These are phyloP conservation scores for Frankliniella intonsa DNA, from an alignment of 2,888 invertebrate genomes.

Conservation along the genomic window DNA sequence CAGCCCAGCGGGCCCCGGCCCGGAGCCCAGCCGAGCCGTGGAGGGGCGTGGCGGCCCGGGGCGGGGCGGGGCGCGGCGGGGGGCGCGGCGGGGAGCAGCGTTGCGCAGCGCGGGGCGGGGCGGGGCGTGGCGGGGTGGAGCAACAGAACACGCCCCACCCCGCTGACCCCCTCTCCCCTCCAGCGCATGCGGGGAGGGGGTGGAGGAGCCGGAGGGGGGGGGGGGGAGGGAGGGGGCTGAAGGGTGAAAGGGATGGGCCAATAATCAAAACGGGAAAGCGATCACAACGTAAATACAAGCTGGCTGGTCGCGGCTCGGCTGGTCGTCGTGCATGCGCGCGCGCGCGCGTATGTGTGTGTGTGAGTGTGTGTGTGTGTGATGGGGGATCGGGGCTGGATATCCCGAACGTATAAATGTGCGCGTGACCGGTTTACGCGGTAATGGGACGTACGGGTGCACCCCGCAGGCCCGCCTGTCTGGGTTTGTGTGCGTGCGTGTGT, in stretches of 20 bases:
- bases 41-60: neutral
- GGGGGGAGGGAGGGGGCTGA: neutral
- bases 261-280: slow-evolving; percentile 8
- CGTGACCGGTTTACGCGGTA: too few relatives aligned
- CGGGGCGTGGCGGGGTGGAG: neutral
- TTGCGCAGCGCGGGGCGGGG: neutral
- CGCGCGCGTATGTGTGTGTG: too few relatives aligned
- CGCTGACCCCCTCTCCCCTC: neutral
- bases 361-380: too few relatives aligned
- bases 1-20: neutral
- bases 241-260: neutral
- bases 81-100: neutral
- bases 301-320: neutral
- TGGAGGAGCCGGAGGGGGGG: neutral
- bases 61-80: neutral
- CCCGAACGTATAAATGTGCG: too few relatives aligned
- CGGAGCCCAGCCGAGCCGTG: neutral
- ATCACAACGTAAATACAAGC: neutral
- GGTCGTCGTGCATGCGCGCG: too few relatives aligned
- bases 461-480: neutral
- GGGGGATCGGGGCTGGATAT: too few relatives aligned
- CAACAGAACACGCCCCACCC: neutral
- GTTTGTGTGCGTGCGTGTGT: too few relatives aligned
- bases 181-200: neutral
- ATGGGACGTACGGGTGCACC: too few relatives aligned